Evolutionary conservation across 2,888 invertebrate species (phyloP).

Genomic region (Brenthis hecate): DNA sequence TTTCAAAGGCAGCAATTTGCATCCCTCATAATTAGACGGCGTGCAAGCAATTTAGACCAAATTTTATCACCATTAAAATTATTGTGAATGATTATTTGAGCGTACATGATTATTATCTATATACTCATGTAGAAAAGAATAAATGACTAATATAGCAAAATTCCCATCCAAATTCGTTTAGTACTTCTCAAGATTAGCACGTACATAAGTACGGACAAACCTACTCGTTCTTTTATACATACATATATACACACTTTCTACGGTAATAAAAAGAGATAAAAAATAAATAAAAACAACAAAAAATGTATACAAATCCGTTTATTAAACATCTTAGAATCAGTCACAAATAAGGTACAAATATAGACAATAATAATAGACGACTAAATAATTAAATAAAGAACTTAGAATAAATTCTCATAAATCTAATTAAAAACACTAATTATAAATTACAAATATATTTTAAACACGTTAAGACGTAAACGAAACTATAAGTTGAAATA

Average conservation of each 20-base stretch:
- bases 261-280: background rate
- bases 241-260: background rate
- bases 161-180: too few relatives aligned
- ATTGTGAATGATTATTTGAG: background rate
- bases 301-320: slow-evolving; percentile 8
- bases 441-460: slow-evolving; percentile 13
- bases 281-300: background rate
- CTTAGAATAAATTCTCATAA: slow-evolving; percentile 7
- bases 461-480: slow-evolving; percentile 15
- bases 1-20: slow-evolving; percentile 66
- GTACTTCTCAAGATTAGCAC: too few relatives aligned
- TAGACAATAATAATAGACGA: slow-evolving; percentile 12
- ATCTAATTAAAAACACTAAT: slow-evolving; percentile 7
- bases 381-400: slow-evolving; percentile 3
- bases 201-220: too few relatives aligned
- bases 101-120: background rate
- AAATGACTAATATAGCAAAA: background rate
- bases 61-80: slow-evolving; percentile 17
- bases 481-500: background rate
- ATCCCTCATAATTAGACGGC: slow-evolving; percentile 60
- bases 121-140: background rate
- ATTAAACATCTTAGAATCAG: slow-evolving; percentile 23
- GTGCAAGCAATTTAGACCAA: slow-evolving; percentile 33
- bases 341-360: slow-evolving; percentile 21
- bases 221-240: too few relatives aligned